Conservation (phyloP, 2,888 invertebrate genomes). For the Argyresthia albistria region DNA sequence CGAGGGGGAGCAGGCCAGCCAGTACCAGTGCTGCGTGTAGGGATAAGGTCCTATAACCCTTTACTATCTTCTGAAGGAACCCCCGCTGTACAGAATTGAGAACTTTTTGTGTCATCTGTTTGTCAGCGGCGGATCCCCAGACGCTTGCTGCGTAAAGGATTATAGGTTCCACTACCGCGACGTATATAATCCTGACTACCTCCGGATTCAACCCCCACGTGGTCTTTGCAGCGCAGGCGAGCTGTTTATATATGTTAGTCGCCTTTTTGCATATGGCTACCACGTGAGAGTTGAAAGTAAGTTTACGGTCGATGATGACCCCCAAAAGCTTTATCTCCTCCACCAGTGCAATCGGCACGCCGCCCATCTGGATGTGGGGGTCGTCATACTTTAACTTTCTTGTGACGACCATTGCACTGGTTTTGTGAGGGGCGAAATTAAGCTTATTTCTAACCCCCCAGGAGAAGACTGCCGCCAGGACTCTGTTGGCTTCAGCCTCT, state of each 20-base stretch:
- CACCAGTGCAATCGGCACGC: no score
- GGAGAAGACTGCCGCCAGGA: no score
- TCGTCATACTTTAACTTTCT: no score
- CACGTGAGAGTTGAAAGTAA: no score
- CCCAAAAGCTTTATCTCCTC: no score
- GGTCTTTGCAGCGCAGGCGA: background rate
- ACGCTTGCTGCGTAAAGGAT: background rate
- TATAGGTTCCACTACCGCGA: background rate
- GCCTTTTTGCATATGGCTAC: no score
- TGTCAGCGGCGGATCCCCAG: background rate
- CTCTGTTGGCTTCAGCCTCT: no score
- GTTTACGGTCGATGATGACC: no score
- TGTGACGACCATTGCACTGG: no score
- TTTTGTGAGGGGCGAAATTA: no score
- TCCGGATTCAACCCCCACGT: background rate
- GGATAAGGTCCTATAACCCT: background rate
- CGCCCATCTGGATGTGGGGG: no score
- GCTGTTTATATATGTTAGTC: background rate
- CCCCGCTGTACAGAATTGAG: background rate
- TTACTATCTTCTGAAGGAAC: background rate
- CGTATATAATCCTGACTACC: background rate
- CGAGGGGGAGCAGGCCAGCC: background rate
- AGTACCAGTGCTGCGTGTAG: background rate
- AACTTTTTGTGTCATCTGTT: background rate
- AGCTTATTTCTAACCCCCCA: no score